Conservation (phyloP, 2,797 vertebrate species). For the Phylloscopus collybita region DNA sequence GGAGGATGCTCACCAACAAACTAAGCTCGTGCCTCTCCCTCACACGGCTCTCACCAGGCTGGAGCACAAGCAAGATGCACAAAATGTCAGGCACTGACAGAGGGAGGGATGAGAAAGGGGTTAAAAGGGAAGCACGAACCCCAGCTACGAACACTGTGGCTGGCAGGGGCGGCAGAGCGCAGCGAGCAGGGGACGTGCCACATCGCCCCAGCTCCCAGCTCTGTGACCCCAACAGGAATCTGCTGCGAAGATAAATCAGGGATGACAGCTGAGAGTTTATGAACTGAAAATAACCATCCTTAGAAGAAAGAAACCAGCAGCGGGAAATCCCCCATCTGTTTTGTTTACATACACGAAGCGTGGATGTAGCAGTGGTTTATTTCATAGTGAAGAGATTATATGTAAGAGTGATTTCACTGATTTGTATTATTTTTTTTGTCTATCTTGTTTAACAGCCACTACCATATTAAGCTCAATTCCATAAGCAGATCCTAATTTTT, state of each 20-base stretch:
- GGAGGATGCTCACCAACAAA: not conserved
- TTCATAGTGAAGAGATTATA: not conserved
- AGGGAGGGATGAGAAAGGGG: not conserved
- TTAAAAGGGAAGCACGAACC: not conserved
- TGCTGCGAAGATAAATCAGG: not conserved
- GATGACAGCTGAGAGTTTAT: constrained; percentile 47
- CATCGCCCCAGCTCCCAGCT: not conserved
- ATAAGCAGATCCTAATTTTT: not conserved
- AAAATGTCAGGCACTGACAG: constrained; percentile 43
- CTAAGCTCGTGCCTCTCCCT: not conserved
- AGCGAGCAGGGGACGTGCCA: not conserved
- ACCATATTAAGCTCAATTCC: not conserved
- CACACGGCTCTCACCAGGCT: not conserved
- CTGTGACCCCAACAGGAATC: not conserved
- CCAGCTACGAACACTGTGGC: not conserved
- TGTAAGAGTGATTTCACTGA: not conserved
- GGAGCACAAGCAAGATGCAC: not conserved
- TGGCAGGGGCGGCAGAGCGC: not conserved
- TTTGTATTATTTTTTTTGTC: not conserved
- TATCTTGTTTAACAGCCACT: not conserved
- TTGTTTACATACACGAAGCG: not conserved
- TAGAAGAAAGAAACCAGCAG: constrained; percentile 20
- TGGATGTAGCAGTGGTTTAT: not conserved
- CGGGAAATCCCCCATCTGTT: constrained; percentile 53
- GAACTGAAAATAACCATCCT: constrained; percentile 60